phyloP scores from a whole-genome alignment of 2,888 invertebrate species.

The Dicyrtomina minuta region DNA sequence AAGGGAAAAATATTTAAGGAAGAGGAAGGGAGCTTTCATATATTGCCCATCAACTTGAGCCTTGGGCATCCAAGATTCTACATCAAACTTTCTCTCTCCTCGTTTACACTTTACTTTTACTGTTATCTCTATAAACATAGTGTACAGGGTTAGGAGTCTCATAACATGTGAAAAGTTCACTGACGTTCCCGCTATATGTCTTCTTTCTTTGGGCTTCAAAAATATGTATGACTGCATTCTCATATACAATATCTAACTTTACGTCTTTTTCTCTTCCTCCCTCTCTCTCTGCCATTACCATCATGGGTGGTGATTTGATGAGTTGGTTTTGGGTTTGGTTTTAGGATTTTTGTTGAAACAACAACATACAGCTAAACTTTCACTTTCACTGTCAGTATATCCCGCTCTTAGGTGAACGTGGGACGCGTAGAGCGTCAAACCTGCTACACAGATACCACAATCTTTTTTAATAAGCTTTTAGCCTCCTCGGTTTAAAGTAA shows the following conservation, averaged over 20 bases:
- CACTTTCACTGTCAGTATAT: too few relatives aligned
- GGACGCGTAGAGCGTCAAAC: too few relatives aligned
- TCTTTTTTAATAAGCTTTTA: slow-evolving; percentile 2
- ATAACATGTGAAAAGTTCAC: too few relatives aligned
- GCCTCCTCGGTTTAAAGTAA: background rate
- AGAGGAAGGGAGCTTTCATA: background rate
- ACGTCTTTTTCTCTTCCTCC: background rate
- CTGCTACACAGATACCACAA: background rate
- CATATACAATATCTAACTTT: too few relatives aligned
- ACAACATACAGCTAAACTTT: too few relatives aligned
- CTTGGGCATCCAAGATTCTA: background rate
- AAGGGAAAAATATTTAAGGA: background rate
- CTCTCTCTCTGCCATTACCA: background rate
- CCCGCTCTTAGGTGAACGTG: too few relatives aligned
- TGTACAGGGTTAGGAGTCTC: too few relatives aligned
- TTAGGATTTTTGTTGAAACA: background rate
- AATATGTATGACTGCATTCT: too few relatives aligned
- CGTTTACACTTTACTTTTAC: background rate
- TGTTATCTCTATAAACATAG: too few relatives aligned
- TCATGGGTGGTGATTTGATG: slow-evolving; percentile 11
- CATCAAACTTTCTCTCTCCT: background rate
- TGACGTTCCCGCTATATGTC: too few relatives aligned
- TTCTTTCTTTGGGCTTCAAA: too few relatives aligned
- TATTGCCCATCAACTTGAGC: background rate
- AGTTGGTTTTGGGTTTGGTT: background rate